Percentiles rank a stretch among this genome's conserved stretches.
Evolutionary conservation across 1,140 invertebrate species (phyloP).

Genomic region (Bombus balteatus): DNA sequence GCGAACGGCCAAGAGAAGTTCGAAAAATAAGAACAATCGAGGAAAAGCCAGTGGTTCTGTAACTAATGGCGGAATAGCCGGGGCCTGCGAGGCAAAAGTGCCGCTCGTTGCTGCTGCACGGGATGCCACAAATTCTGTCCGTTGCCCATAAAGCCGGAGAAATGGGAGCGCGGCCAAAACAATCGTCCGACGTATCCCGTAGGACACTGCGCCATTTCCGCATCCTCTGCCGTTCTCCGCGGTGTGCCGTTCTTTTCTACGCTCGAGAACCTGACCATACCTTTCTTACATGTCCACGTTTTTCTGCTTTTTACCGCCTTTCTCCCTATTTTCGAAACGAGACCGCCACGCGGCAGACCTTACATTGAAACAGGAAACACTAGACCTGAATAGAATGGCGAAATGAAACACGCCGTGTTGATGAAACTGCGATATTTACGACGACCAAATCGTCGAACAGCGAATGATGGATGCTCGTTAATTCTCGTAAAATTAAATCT

Average conservation of each 20-base stretch:
- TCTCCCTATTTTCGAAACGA: neutral
- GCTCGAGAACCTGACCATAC: neutral
- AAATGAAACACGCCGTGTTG: neutral
- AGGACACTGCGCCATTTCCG: slow-evolving; percentile 67
- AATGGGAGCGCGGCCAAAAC: slow-evolving; percentile 68
- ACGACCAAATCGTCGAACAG: neutral
- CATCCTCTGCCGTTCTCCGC: slow-evolving; percentile 35
- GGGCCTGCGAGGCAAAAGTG: slow-evolving; percentile 62
- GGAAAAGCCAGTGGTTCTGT: slow-evolving; percentile 51
- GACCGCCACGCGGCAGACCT: neutral
- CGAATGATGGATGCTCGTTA: neutral
- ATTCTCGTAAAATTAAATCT: neutral
- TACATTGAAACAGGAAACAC: neutral
- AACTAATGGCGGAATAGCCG: slow-evolving; percentile 64
- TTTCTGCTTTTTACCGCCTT: neutral
- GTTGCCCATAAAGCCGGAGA: slow-evolving; percentile 66
- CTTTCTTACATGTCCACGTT: slow-evolving; percentile 45
- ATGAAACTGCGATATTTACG: neutral
- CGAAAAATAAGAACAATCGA: slow-evolving; percentile 63
- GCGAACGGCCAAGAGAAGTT: slow-evolving; percentile 39
- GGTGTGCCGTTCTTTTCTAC: neutral
- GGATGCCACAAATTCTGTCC: slow-evolving; percentile 66
- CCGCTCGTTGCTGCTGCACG: slow-evolving; percentile 54
- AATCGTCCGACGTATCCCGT: slow-evolving; percentile 65
- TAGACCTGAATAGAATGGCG: neutral